Base-by-base conservation (phyloP, 2,888 invertebrate genomes). In the Dichetophora obliterata region DNA sequence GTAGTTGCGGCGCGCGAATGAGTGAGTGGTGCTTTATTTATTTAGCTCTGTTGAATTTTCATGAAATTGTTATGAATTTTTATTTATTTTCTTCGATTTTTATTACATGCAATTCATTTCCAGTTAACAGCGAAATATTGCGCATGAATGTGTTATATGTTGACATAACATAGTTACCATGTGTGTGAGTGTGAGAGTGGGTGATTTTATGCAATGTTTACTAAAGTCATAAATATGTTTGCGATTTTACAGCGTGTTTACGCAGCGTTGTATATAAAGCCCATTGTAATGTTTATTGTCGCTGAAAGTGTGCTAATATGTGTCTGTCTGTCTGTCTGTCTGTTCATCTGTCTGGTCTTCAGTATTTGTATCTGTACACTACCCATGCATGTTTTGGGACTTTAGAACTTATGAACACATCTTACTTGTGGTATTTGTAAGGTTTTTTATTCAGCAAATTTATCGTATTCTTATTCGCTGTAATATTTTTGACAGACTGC, bases 191-290 rank as follows among this genome's bases (percentile, higher is more conserved):
- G 14, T 11, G 9, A 27, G 11, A 6, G 14, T 43, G 43, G 43
- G 43, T 43, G 43, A 43, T 43, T 43, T 43, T 43, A 43, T 43
- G 24, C 27, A 59, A 59, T 27, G 59, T 59, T 27, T 59, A 59
- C 27, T 59, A 11, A 27, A 27, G 59, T 59, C 59, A 59, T 59
- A 59, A 59, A 59, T n/a, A 59, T 59, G 8, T 27, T 11, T 11
- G 59, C 27, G 24, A 16, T 59, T 59, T 59, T 59, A 59, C 24
- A 59, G 27, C 59, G 59, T 27, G 27, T 59, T 59, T 59, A 59
- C 27, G 27, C 27, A 14, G 24, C 9, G 3, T 43, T 43, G 43
- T 59, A 59, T 59, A 59, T 59, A 27, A 27, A 59, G 59, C 59
- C 27, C 22, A 59, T 59, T 59, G 24, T 59, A 59, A 16, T 19